Percentiles rank a stretch among this genome's conserved stretches.
These are phyloP conservation scores for Falcaria lacertinaria DNA, from an alignment of 2,888 invertebrate species.

Conservation along the genomic window DNA sequence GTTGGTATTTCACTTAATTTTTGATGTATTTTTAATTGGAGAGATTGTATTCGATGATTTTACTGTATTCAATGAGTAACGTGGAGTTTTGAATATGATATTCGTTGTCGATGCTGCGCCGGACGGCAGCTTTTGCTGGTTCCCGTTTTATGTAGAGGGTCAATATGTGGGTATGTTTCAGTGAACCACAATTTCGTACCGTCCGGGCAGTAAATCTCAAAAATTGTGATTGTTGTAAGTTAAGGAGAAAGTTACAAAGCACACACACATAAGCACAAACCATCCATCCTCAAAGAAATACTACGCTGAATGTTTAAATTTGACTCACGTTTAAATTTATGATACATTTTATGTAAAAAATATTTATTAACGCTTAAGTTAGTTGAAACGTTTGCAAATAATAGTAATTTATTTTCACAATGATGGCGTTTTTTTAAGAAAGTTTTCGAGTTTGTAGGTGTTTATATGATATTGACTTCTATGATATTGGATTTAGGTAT, in stretches of 20 bases:
- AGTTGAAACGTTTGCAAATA: conserved; percentile 74
- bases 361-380: conserved; percentile 77
- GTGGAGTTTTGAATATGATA: conserved; percentile 59
- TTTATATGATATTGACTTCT: conserved; percentile 64
- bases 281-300: conserved; percentile 76
- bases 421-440: conserved; percentile 55
- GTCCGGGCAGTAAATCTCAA: conserved; percentile 29
- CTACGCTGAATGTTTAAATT: conserved; percentile 74
- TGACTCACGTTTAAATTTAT: conserved; percentile 78
- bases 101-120: conserved; percentile 40
- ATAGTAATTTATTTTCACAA: conserved; percentile 73
- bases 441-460: conserved; percentile 55
- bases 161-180: conserved; percentile 10
- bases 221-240: conserved; percentile 73
- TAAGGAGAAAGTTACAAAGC: conserved; percentile 69
- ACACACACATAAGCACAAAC: conserved; percentile 78
- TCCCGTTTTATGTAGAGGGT: conserved; percentile 10
- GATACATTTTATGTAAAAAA: conserved; percentile 77
- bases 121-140: conserved; percentile 13
- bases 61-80: conserved; percentile 65
- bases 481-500: conserved; percentile 52
- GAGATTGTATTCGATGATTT: conserved; percentile 67
- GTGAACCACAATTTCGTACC: conserved; percentile 14
- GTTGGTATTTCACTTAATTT: conserved; percentile 78
- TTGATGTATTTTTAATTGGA: conserved; percentile 74